These are phyloP conservation scores for Camponotus pennsylvanicus DNA, from an alignment of 1,140 invertebrate species.

Conservation along the genomic window DNA sequence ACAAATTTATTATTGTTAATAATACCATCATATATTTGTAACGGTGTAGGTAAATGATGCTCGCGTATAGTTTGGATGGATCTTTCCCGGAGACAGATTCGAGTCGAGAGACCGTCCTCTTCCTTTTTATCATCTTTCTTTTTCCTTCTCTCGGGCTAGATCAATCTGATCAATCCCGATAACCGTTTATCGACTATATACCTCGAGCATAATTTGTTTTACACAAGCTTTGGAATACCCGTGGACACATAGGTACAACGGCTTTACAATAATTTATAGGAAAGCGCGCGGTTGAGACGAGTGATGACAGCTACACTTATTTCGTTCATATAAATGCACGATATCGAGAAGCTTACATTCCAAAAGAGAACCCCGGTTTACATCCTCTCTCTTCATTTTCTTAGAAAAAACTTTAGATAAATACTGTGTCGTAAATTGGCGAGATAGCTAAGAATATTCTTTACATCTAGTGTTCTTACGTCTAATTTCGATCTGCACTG, in stretches of 20 bases:
- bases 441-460: conserved; percentile 76
- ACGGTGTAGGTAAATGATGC: conserved; percentile 65
- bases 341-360: conserved; percentile 62
- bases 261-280: conserved; percentile 70
- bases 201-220: conserved; percentile 52
- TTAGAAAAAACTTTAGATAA: conserved; percentile 74
- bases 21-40: conserved; percentile 78
- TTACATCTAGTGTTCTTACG: conserved; percentile 70
- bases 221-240: conserved; percentile 72
- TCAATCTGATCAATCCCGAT: conserved; percentile 8
- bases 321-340: conserved; percentile 70
- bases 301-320: conserved; percentile 47
- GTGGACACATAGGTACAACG: conserved; percentile 67
- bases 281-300: conserved; percentile 67
- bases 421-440: conserved; percentile 83
- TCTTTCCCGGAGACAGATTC: conserved; percentile 22
- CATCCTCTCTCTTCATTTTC: not conserved
- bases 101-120: conserved; percentile 7
- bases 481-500: conserved; percentile 66
- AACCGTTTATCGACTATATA: conserved; percentile 11
- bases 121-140: not conserved
- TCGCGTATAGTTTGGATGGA: conserved; percentile 41
- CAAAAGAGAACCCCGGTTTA: conserved; percentile 16
- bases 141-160: not conserved
- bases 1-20: conserved; percentile 82